Evolutionary conservation across 2,113 vertebrate genomes (phyloP), one percentile per base, ranked within the genome.

Genomic region (Paramormyrops kingsleyae): DNA sequence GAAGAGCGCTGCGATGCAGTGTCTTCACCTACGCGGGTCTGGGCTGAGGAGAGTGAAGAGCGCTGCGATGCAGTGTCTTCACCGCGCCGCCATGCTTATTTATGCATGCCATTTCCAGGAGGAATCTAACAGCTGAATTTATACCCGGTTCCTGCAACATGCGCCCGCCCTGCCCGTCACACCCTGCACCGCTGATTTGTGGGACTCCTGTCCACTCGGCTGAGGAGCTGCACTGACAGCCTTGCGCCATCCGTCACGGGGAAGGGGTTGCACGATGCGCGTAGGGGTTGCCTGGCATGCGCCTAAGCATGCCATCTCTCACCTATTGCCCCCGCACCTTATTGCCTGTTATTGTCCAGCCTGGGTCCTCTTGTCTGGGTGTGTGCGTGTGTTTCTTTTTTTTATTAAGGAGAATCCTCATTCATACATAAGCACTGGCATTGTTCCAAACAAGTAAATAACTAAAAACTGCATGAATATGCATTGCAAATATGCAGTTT

Each of bases 51-150:
- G n/a, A n/a, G n/a, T n/a, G n/a, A n/a, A 24, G 10, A 15, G 39
- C 1, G 1, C 52, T 83, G 27, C n/a, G 12, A 12, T 53, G 70
- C 27, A 56, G 89, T 92, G 89, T 90, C 59, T 80, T 87, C 86
- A 50, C 84, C 8, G 74, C 84, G 87, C 89, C 84, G 59, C 89
- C 84, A 52, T 52, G 89, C 94, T 93, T 94, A 92, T 94, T 93
- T 93, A 93, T 95, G 92, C 88, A 90, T 90, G 91, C 92, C 91
- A 52, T 91, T 94, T 93, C 92, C 92, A 91, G 92, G 95, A 94
- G 91, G 86, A 90, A 89, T 94, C 92, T 92, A 95, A 95, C 92
- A 92, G 93, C 91, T 93, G 90, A 93, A 93, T 94, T 93, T 94
- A 94, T 92, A 93, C 92, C 91, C 91, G 92, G 93, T 94, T 94